Evolutionary conservation across 2,888 invertebrate species (phyloP).

Genomic region (Aphodius granarius): DNA sequence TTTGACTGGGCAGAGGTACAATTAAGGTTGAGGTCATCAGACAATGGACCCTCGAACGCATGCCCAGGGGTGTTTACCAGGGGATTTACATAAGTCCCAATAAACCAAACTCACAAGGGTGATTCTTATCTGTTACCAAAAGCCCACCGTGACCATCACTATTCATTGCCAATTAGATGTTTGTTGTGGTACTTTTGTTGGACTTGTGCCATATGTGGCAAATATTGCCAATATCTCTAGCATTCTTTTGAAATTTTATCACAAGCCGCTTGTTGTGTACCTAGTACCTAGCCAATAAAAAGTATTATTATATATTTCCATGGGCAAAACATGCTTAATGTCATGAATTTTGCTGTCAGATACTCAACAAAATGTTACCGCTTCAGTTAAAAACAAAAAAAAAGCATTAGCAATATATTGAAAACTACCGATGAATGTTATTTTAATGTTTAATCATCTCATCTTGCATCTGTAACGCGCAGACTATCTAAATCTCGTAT

Average conservation of each 20-base stretch:
- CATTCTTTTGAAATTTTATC: too few relatives aligned
- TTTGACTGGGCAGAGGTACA: background rate
- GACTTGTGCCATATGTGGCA: background rate
- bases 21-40: background rate
- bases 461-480: background rate
- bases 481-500: constrained; percentile 4
- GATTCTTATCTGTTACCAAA: background rate
- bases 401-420: too few relatives aligned
- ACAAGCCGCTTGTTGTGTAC: too few relatives aligned
- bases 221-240: too few relatives aligned
- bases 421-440: too few relatives aligned
- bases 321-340: too few relatives aligned
- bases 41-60: background rate
- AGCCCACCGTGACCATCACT: background rate
- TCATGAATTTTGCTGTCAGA: too few relatives aligned
- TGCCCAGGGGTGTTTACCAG: background rate
- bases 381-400: too few relatives aligned
- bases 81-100: background rate
- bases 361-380: too few relatives aligned
- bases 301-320: too few relatives aligned
- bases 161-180: background rate
- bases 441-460: background rate
- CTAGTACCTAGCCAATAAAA: too few relatives aligned
- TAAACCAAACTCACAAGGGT: background rate
- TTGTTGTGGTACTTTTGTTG: background rate